phyloP scores from a whole-genome alignment of 2,888 invertebrate genomes.

The Drosophila niveifrons region DNA sequence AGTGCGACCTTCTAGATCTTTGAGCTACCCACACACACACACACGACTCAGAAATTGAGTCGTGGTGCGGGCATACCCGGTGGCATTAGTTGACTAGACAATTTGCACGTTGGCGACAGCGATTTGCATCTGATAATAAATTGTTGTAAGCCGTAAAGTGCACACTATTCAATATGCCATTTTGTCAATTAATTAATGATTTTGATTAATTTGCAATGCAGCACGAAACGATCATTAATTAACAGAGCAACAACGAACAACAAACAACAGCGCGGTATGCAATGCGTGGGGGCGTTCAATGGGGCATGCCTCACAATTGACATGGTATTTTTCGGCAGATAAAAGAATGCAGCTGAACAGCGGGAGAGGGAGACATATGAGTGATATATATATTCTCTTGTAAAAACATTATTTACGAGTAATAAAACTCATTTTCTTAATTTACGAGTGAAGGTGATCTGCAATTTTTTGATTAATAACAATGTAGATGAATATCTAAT shows the following conservation, averaged over 20 bases:
- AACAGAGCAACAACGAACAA: neutral
- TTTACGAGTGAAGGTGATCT: no score
- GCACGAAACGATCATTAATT: constrained; percentile 71
- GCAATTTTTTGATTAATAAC: no score
- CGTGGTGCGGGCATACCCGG: constrained; percentile 35
- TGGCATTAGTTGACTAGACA: constrained; percentile 59
- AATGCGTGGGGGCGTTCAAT: neutral
- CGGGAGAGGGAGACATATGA: neutral
- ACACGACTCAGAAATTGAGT: constrained; percentile 25
- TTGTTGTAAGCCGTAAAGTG: constrained; percentile 66
- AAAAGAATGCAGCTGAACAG: neutral
- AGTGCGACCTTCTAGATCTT: constrained; percentile 44
- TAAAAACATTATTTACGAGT: no score
- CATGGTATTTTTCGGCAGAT: neutral
- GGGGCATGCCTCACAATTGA: neutral
- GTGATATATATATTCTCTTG: neutral
- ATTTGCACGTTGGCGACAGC: constrained; percentile 78
- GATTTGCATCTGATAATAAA: constrained; percentile 73
- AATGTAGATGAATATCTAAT: no score
- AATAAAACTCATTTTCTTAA: no score
- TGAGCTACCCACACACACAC: constrained; percentile 38
- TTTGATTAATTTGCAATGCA: constrained; percentile 69
- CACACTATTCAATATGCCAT: constrained; percentile 71
- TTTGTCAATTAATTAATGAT: constrained; percentile 74
- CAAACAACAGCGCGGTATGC: neutral